Evolutionary conservation across 2,888 invertebrate species (phyloP), one percentile per base, ranked within the genome.

Genomic region (Halictus ligatus): DNA sequence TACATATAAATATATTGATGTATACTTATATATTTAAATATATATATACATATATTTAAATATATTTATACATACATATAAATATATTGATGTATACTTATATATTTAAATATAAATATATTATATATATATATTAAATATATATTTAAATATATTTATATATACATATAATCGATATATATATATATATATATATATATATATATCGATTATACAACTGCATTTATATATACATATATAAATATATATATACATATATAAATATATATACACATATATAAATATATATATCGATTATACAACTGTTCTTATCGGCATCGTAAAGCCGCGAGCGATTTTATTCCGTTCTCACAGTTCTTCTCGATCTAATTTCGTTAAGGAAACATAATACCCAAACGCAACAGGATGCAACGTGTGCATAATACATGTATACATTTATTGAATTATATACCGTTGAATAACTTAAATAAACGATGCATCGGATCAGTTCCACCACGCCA

Each of bases 381-480:
- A 90, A 92, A 25, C 93, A 89, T 81, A 89, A 85, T 43, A 90
- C 87, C 92, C 93, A 94, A 60, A 91, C 74, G 78, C 89, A 92
- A 67, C 86, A 88, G 2, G 93, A 93, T 6, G 77, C 80, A 21
- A 90, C 15, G 75, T 93, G 88, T 46, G 86, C 75, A 76, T 91
- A 89, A 88, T 90, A 91, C 80, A 92, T 86, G 25, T 83, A 79
- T 67, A 81, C 46, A 75, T 84, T 81, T 2, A 75, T 75, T 35
- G 82, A 84, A 76, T 88, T 75, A 48, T 78, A 15, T 25, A 79
- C 83, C 84, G 75, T 78, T 6, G 95, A 95, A 13, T 94, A 94
- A 21, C 94, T 94, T 60, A 97, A 96, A 40, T 97, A 95, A 0
- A 96, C 94, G n/a, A 96, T 95, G 92, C 97, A 98, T 15, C 98